A percentile compares a stretch with the other conserved stretches of the same genome.
phyloP scores from a whole-genome alignment of 2,797 vertebrate species.

The Tapera naevia region DNA sequence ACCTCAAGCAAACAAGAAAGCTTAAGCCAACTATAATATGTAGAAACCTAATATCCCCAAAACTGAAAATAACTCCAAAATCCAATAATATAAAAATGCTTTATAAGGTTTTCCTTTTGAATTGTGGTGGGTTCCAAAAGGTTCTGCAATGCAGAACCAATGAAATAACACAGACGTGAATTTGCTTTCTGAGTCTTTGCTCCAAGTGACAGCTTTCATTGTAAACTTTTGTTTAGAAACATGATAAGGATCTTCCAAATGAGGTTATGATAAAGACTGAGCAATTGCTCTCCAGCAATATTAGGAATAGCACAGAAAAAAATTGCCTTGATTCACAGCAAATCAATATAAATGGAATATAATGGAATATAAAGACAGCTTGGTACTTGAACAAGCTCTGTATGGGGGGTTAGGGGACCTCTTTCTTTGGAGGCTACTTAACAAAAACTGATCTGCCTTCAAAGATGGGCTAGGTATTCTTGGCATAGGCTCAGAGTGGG shows the following conservation, averaged over 20 bases:
- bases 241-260: conserved; percentile 50
- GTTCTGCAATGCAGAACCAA: conserved; percentile 38
- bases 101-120: conserved; percentile 42
- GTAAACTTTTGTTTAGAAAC: conserved; percentile 60
- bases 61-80: conserved; percentile 64
- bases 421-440: neutral
- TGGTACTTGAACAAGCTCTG: neutral
- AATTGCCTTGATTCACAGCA: conserved; percentile 1
- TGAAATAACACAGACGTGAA: neutral
- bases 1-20: conserved; percentile 55
- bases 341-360: too few relatives aligned
- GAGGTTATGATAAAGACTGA: conserved; percentile 46
- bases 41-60: conserved; percentile 55
- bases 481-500: neutral
- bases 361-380: neutral
- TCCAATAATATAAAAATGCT: conserved; percentile 62
- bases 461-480: neutral
- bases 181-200: neutral
- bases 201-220: conserved; percentile 37
- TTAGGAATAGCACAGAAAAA: neutral
- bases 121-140: conserved; percentile 34
- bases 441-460: neutral
- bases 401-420: neutral
- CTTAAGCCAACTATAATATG: conserved; percentile 49
- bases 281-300: conserved; percentile 31